Evolutionary conservation across 2,113 vertebrate genomes (phyloP), one percentile per base, ranked within the genome.

Genomic region (Pseudonaja textilis): DNA sequence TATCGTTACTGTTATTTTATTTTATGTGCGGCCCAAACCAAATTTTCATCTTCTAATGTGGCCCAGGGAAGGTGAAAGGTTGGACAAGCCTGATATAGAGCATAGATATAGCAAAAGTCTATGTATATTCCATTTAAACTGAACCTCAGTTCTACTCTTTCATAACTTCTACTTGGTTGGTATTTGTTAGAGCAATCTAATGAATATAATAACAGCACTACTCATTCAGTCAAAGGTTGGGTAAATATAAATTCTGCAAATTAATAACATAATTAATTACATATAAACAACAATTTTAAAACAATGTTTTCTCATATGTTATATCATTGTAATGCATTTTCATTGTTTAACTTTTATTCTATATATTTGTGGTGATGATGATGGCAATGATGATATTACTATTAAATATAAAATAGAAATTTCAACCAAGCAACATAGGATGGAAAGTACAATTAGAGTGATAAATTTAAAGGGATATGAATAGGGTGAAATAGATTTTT

Each of bases 401-500:
- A 50, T 45, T 47, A 92, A 22, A 64, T 87, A 69, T 54, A 47
- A 42, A 92, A 69, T 50, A 64, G 50, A 55, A 81, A 74, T 25
- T 11, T 69, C 16, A 59, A 6, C 4, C 14, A n/a, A 22, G 10
- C 54, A 50, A 88, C 59, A 45, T 92, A 56, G 87, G 26, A 23
- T 56, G 87, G 85, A 91, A 56, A 91, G 47, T 61, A 39, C 57
- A 92, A 69, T 88, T 47, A 39, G 91, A 42, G 23, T 88, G 45
- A 34, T 69, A 34, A 8, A 42, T 88, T 54, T 87, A 20, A 1
- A 39, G 20, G 22, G 61, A 47, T 22, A 52, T 87, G 42, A 91
- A 42, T 55, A 85, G 5, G 85, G 8, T 7, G 45, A 34, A 59
- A 42, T 55, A 69, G 25, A 64, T 88, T 92, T 26, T 64, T 92